phyloP scores from a whole-genome alignment of 1,140 invertebrate genomes.

The Oscheius sp. region DNA sequence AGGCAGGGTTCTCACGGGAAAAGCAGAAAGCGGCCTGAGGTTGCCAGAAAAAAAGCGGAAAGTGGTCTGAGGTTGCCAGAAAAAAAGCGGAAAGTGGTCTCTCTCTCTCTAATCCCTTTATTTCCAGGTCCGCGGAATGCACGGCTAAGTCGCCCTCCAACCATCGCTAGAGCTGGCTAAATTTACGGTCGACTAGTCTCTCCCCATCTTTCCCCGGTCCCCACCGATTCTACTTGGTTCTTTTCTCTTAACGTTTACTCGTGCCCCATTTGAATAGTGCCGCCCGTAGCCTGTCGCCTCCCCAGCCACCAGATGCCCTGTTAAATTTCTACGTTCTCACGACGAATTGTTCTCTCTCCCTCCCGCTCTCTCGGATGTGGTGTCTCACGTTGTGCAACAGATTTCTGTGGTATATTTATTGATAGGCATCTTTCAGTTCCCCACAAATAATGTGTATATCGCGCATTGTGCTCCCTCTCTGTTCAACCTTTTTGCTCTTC shows the following conservation, averaged over 20 bases:
- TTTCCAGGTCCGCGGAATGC: slow-evolving; percentile 25
- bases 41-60: too few species aligned
- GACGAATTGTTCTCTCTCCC: not conserved
- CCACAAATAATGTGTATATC: too few species aligned
- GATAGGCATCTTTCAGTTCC: slow-evolving; percentile 1
- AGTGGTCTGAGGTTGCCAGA: too few species aligned
- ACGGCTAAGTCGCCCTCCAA: slow-evolving; percentile 8
- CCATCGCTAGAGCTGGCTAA: not conserved
- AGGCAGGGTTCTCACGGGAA: too few species aligned
- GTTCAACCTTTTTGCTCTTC: too few species aligned
- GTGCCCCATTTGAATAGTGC: not conserved
- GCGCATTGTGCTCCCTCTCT: too few species aligned
- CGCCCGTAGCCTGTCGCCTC: not conserved
- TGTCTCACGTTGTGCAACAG: slow-evolving; percentile 7
- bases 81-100: not conserved
- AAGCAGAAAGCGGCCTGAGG: too few species aligned
- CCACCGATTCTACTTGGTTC: not conserved
- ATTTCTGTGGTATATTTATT: not conserved
- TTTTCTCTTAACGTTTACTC: not conserved
- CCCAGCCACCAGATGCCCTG: not conserved
- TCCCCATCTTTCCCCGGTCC: too few species aligned
- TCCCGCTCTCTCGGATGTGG: too few species aligned
- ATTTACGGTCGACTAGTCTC: not conserved
- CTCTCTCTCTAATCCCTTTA: not conserved
- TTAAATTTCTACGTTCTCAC: slow-evolving; percentile 5